Percentiles rank a stretch among this genome's conserved stretches.
These are phyloP conservation scores for Lasiurus borealis DNA, from an alignment of 2,113 vertebrate genomes.

Conservation along the genomic window DNA sequence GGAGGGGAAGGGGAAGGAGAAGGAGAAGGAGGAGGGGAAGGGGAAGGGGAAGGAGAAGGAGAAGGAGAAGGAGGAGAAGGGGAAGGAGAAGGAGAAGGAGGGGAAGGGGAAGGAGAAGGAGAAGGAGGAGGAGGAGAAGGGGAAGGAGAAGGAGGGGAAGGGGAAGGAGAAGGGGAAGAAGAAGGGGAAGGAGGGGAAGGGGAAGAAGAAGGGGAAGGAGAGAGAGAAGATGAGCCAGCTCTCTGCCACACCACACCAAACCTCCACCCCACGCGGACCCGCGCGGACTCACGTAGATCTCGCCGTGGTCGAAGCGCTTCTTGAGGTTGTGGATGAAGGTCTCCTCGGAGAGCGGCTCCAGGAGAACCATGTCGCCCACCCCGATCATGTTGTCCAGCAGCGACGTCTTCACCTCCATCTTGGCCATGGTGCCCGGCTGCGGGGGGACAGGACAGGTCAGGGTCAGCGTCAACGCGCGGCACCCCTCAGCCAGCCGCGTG, in stretches of 20 bases:
- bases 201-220: no score
- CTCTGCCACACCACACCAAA: background rate
- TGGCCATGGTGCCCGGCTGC: slow-evolving; percentile 90
- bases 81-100: no score
- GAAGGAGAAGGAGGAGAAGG: no score
- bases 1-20: no score
- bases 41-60: no score
- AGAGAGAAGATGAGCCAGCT: background rate
- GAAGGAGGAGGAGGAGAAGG: no score
- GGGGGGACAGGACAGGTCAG: slow-evolving; percentile 48
- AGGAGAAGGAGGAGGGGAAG: no score
- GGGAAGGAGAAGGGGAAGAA: no score
- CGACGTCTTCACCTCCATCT: slow-evolving; percentile 98
- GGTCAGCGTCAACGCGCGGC: background rate
- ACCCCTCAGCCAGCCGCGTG: background rate
- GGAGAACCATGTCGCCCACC: slow-evolving; percentile 98
- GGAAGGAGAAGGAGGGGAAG: no score
- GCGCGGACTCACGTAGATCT: slow-evolving; percentile 95
- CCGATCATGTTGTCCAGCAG: slow-evolving; percentile 99
- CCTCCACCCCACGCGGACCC: background rate
- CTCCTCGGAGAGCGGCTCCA: slow-evolving; percentile 96
- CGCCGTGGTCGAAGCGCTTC: slow-evolving; percentile 95
- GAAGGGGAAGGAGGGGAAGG: no score
- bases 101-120: no score
- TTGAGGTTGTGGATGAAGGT: slow-evolving; percentile 95